Conservation (phyloP, 1,140 invertebrate species). For the Drosophila pectinifera region DNA sequence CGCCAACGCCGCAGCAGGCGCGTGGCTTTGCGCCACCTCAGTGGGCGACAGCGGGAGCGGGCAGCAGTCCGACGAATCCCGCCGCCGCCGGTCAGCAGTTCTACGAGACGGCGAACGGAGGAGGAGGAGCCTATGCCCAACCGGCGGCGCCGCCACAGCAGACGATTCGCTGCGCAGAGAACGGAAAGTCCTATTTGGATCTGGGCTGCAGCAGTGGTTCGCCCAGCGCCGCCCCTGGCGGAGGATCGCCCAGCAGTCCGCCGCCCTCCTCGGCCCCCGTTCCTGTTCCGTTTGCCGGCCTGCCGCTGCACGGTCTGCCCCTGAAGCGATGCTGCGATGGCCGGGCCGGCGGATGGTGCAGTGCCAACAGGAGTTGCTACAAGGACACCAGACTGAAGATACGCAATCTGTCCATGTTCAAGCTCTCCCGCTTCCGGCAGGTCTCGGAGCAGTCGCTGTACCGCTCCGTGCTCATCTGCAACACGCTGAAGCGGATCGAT, state of each 20-base stretch:
- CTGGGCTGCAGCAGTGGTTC: conserved; percentile 89
- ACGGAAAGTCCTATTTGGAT: conserved; percentile 95
- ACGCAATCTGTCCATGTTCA: conserved; percentile 96
- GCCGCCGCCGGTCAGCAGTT: conserved; percentile 58
- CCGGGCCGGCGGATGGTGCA: conserved; percentile 90
- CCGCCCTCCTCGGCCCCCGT: conserved; percentile 26
- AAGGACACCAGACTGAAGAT: conserved; percentile 94
- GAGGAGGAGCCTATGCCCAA: conserved; percentile 33
- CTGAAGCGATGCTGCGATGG: conserved; percentile 90
- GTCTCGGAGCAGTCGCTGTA: conserved; percentile 95
- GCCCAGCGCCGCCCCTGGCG: conserved; percentile 42
- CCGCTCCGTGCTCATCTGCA: conserved; percentile 96
- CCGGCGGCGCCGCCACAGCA: conserved; percentile 86
- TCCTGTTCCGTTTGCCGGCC: conserved; percentile 33
- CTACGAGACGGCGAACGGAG: conserved; percentile 45
- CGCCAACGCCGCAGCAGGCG: conserved; percentile 30
- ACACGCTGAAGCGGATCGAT: conserved; percentile 95
- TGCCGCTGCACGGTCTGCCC: conserved; percentile 58
- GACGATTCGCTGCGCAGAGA: conserved; percentile 94
- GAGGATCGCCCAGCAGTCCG: conserved; percentile 39
- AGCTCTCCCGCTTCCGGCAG: conserved; percentile 94
- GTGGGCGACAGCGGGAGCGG: conserved; percentile 58
- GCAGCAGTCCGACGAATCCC: conserved; percentile 40
- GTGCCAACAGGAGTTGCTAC: conserved; percentile 91
- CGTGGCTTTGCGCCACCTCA: conserved; percentile 72